Base-by-base conservation (phyloP, 2,888 invertebrate species). In the Hemicrepidius hirtus region DNA sequence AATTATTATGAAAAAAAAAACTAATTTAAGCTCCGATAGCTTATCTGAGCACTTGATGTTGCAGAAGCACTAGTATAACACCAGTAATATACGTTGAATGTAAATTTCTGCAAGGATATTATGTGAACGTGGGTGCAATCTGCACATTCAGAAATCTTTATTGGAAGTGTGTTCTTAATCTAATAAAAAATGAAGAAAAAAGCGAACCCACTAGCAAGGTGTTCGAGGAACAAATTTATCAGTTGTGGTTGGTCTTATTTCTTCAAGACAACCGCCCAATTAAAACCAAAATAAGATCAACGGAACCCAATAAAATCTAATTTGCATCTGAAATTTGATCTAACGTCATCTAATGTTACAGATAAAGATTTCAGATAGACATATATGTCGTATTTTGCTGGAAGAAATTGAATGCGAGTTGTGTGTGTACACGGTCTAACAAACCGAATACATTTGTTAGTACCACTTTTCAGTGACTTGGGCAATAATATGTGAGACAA, bases 281-380 rank as follows among this genome's bases (percentile, higher is more conserved):
- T 63, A 63, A 63, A 63, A 32, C 7, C 18, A 46, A 63, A 63
- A 63, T 49, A 63, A 49, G 21, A 49, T 49, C 63, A 62, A 20
- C 16, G 9, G 6, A 35, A 55, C 13, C 20, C 40, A 24, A 65
- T 55, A 65, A 40, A 67, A 53, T 21, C 53, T 65, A 50, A 66
- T 66, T 66, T 62, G 60, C 63, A 64, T 63, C 50, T 41, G 64
- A 69, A 69, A 63, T 69, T 69, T 55, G 60, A 69, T 69, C 69
- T 50, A 55, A 53, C 49, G 32, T 53, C 41, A 32, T 55, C 44
- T 60, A 35, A 60, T 50, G 64, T 62, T 50, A 24, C 41, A 68
- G 62, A 68, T 68, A 28, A 40, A 68, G 50, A 62, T 68, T 59
- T 66, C 32, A 50, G 68, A 68, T 68, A 68, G 32, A 37, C 49